Base-by-base conservation (phyloP, 2,888 invertebrate species). In the Lissonota sp. region DNA sequence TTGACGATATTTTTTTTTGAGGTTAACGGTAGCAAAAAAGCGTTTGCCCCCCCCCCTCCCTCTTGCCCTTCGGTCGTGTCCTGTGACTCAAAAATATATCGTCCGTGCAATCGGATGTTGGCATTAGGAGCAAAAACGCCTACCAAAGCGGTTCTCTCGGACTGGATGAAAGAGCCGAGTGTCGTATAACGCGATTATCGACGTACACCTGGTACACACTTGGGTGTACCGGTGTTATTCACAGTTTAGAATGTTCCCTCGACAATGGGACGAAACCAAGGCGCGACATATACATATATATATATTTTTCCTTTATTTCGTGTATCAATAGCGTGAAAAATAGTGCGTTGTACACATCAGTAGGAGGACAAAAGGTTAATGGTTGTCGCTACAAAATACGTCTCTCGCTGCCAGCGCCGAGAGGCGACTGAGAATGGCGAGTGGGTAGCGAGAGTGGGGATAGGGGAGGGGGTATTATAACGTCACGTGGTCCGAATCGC, bases 251-350 rank as follows among this genome's bases (percentile, higher is more conserved):
- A 76, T 62, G 67, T 76, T 37, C 62, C 44, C 44, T 40, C 55
- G 42, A 80, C 80, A 80, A 80, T 80, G 39, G 72, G 80, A 72
- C 80, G 67, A 69, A 80, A 80, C 80, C 62, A 76, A 67, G 80
- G 71, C 71, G 46, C 71, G 75, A 71, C 80, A 75, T 80, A 26
- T 26, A 26, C 26, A 26, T 26, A 26, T 26, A 26, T 26, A 26
- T 26, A 26, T 75, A 75, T 80, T 75, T 80, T 69, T 62, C 70
- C 60, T 75, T 71, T 80, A 76, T 80, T 69, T 62, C 70, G 60
- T 71, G 80, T 80, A 80, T 80, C 80, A 80, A 80, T 76, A 69
- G 76, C 76, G 72, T 80, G 72, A 80, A 80, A 76, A 80, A 76
- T 80, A 76, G 76, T 76, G 66, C 71, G 75, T 80, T 80, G 72